phyloP scores from a whole-genome alignment of 1,140 invertebrate species.

The Bombus breviceps region DNA sequence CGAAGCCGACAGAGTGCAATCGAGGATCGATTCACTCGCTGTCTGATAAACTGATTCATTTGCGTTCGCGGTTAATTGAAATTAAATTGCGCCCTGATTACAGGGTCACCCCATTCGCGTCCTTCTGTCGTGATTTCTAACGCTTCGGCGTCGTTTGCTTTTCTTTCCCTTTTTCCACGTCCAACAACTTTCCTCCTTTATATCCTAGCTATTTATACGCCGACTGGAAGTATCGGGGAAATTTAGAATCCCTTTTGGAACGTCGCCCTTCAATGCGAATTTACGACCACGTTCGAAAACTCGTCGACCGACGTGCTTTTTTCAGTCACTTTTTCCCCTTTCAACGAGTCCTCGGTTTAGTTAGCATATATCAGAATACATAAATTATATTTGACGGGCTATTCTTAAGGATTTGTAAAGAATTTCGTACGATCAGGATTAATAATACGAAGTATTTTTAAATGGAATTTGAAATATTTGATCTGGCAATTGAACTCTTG shows the following conservation, averaged over 20 bases:
- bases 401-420: background rate
- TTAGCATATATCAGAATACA: background rate
- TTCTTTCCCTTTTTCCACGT: background rate
- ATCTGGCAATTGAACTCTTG: background rate
- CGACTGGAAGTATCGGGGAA: background rate
- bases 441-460: background rate
- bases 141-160: background rate
- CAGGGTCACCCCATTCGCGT: background rate
- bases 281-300: background rate
- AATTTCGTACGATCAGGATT: background rate
- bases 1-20: background rate
- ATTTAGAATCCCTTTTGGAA: background rate
- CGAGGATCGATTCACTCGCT: conserved; percentile 21
- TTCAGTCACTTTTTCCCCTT: background rate
- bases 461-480: background rate
- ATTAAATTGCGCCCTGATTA: conserved; percentile 62
- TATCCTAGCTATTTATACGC: background rate
- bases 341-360: background rate
- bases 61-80: conserved; percentile 64
- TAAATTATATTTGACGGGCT: background rate
- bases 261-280: background rate
- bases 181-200: background rate
- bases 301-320: background rate
- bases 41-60: conserved; percentile 55
- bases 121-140: background rate